Evolutionary conservation across 2,113 vertebrate genomes (phyloP).

Genomic region (Hemiscyllium ocellatum): DNA sequence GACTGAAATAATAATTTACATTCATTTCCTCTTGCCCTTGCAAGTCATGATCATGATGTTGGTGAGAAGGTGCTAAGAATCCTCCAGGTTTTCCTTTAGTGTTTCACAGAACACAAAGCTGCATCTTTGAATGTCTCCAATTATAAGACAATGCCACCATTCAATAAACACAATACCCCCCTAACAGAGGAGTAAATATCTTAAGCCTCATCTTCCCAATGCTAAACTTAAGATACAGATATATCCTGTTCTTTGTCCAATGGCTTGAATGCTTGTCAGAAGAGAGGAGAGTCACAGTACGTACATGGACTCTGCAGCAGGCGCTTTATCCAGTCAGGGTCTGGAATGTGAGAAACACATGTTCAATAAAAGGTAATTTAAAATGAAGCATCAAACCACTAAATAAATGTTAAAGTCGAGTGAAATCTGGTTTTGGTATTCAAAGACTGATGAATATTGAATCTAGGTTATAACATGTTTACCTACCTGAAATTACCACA

Average conservation of each 20-base stretch:
- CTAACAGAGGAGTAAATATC: background rate
- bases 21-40: slow-evolving; percentile 19
- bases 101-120: background rate
- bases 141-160: background rate
- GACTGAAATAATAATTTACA: slow-evolving; percentile 21
- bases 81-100: background rate
- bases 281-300: slow-evolving; percentile 86
- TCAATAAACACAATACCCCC: slow-evolving; percentile 1
- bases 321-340: slow-evolving; percentile 92
- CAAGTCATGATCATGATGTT: background rate
- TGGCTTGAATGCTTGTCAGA: slow-evolving; percentile 49
- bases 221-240: slow-evolving; percentile 21
- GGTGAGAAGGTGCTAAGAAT: background rate
- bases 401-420: background rate
- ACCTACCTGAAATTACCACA: background rate
- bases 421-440: background rate
- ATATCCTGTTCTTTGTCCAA: background rate
- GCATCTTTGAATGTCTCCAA: background rate
- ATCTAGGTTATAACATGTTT: background rate
- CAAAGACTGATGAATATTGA: background rate
- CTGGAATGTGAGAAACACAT: slow-evolving; percentile 59
- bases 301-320: slow-evolving; percentile 80
- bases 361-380: slow-evolving; percentile 38
- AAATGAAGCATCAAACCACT: background rate
- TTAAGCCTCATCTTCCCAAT: background rate